Percentiles rank a stretch among this genome's conserved stretches.
These are phyloP conservation scores for Paracanthobrama guichenoti DNA, from an alignment of 2,113 vertebrate species.

Conservation along the genomic window DNA sequence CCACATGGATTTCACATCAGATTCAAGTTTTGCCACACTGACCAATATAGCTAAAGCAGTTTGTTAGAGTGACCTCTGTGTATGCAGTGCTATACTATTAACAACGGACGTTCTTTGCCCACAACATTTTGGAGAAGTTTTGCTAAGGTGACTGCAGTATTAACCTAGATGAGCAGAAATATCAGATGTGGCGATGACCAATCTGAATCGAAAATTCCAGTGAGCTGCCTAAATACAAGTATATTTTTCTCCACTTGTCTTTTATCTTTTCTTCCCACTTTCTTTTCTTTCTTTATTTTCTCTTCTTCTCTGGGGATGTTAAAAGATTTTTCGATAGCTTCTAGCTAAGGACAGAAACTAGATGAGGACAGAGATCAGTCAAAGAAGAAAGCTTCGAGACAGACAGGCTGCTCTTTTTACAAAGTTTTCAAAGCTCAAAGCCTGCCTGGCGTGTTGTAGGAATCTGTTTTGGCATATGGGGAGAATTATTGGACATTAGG, in stretches of 20 bases:
- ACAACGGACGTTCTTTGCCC: not conserved
- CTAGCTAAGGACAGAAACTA: not conserved
- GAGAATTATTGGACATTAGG: constrained; percentile 53
- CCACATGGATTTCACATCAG: too few relatives aligned
- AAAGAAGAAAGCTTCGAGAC: constrained; percentile 2
- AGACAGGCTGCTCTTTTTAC: not conserved
- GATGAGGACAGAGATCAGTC: constrained; percentile 26
- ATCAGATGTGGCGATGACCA: not conserved
- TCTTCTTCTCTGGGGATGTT: not conserved
- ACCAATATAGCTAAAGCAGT: too few relatives aligned
- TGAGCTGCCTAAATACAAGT: not conserved
- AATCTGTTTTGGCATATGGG: constrained; percentile 56
- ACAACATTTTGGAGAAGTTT: not conserved
- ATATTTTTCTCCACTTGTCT: not conserved
- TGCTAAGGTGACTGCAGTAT: not conserved
- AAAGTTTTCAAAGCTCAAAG: constrained; percentile 39
- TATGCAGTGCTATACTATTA: not conserved
- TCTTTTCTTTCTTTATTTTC: not conserved
- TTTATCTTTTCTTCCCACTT: not conserved
- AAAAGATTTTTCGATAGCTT: constrained; percentile 19
- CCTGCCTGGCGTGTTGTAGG: not conserved
- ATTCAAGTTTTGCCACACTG: too few relatives aligned
- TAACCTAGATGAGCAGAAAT: not conserved
- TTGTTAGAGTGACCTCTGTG: too few relatives aligned
- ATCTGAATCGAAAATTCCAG: not conserved